A percentile compares a stretch with the other conserved stretches of the same genome.
Conservation (phyloP, 2,888 invertebrate species). For the Carpatolechia fugitivella region DNA sequence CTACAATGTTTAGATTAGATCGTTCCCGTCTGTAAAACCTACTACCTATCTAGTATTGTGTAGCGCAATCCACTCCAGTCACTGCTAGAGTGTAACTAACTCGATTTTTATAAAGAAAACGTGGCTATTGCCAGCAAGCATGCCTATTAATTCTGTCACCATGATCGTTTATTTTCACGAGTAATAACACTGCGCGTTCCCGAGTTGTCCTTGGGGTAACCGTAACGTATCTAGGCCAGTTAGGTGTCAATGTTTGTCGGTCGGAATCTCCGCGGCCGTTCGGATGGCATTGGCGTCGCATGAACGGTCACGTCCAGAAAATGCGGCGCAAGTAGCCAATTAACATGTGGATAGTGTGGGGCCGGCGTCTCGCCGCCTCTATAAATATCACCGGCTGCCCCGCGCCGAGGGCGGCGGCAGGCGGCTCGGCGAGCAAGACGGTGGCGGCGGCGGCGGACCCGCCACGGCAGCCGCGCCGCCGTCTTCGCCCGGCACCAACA, state of each 20-base stretch:
- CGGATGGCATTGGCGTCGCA: slow-evolving; percentile 63
- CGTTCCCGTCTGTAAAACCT: not conserved
- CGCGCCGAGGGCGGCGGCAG: slow-evolving; percentile 28
- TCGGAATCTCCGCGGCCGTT: slow-evolving; percentile 52
- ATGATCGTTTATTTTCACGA: not conserved
- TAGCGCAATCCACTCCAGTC: no score
- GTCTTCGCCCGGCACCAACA: slow-evolving; percentile 49
- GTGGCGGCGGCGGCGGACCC: slow-evolving; percentile 36
- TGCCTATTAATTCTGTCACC: not conserved
- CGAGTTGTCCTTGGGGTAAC: slow-evolving; percentile 47
- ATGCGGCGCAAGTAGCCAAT: slow-evolving; percentile 73
- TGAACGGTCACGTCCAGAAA: slow-evolving; percentile 67
- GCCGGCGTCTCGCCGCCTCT: slow-evolving; percentile 67
- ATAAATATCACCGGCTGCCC: slow-evolving; percentile 54
- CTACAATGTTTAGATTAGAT: slow-evolving; percentile 3
- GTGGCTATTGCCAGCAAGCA: no score
- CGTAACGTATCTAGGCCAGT: slow-evolving; percentile 56
- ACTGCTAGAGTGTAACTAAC: no score
- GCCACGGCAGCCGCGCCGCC: slow-evolving; percentile 42
- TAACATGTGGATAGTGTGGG: slow-evolving; percentile 71
- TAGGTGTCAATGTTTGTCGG: slow-evolving; percentile 75
- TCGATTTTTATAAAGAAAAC: no score
- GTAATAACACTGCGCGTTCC: not conserved
- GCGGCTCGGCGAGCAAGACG: no score
- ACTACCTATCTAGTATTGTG: not conserved